Evolutionary conservation across 2,797 vertebrate species (phyloP), one percentile per base, ranked within the genome.

Genomic region (Phataginus tetradactyla): DNA sequence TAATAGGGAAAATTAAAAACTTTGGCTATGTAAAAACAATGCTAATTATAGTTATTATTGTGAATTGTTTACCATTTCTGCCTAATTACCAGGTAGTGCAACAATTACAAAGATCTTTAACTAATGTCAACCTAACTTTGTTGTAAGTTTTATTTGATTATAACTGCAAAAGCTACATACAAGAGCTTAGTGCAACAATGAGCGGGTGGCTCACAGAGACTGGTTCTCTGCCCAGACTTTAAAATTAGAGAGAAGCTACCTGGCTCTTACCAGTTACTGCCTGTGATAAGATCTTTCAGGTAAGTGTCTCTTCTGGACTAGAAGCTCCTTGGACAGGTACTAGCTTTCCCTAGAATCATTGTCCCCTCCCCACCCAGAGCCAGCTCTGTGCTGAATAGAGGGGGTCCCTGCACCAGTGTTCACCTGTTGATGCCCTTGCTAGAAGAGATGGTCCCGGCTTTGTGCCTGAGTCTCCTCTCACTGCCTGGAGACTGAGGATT

Each of bases 41-140:
- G 77, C 45, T 98, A 97, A 97, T 96, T 97, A 97, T n/a, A 96
- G 91, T 93, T 87, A 96, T 95, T 95, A 85, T 64, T 89, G 75
- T 92, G 72, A 95, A 75, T 79, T 93, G 95, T 94, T 97, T 96
- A 93, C 63, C 25, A 68, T 57, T 90, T 77, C 72, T 96, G 66
- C 91, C 90, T 97, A 97, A 97, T 96, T 96, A 93, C 64, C 77
- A 96, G 80, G 93, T 84, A 96, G 90, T 45, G 90, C 84, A 96
- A 95, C 85, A 94, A 91, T 95, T 91, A 90, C 34, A 64, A 49
- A 75, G 81, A 79, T 72, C 83, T 87, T 93, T 96, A 96, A 93
- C 95, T 89, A 93, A 95, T 94, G 95, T 97, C 96, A 97, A 78
- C 85, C 64, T 84, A 97, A 96, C 92, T 97, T 95, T 63, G n/a